Evolutionary conservation across 2,888 invertebrate species (phyloP).

Genomic region (Muschampia plurimacula): DNA sequence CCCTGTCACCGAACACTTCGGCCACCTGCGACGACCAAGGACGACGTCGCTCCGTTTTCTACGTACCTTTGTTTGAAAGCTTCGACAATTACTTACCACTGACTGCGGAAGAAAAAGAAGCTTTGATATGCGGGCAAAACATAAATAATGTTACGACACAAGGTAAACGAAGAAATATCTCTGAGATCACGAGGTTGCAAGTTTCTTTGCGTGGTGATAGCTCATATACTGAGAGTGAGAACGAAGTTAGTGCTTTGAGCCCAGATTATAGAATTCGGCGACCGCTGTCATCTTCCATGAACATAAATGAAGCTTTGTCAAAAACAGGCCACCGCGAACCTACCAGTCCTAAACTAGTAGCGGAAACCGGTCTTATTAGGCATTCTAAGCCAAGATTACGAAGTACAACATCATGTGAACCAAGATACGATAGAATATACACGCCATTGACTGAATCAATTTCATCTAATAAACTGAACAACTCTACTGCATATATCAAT

Average conservation of each 20-base stretch:
- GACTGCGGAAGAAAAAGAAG: conserved; percentile 77
- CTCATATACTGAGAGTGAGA: conserved; percentile 79
- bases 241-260: conserved; percentile 73
- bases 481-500: conserved; percentile 68
- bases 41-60: conserved; percentile 90
- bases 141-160: conserved; percentile 58
- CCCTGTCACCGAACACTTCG: conserved; percentile 65
- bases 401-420: conserved; percentile 78
- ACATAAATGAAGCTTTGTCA: conserved; percentile 76
- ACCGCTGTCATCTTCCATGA: conserved; percentile 75
- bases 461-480: conserved; percentile 73
- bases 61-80: conserved; percentile 89
- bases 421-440: conserved; percentile 78
- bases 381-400: conserved; percentile 72
- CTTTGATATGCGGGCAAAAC: conserved; percentile 70
- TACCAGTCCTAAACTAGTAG: conserved; percentile 73
- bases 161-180: conserved; percentile 67
- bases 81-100: conserved; percentile 86
- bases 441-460: conserved; percentile 72
- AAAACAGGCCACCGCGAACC: conserved; percentile 73
- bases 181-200: conserved; percentile 62
- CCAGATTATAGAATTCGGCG: conserved; percentile 72
- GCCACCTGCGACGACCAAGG: conserved; percentile 79
- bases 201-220: conserved; percentile 67
- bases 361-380: conserved; percentile 66